These are phyloP conservation scores for Adelges cooleyi DNA, from an alignment of 1,140 invertebrate genomes.

Conservation along the genomic window DNA sequence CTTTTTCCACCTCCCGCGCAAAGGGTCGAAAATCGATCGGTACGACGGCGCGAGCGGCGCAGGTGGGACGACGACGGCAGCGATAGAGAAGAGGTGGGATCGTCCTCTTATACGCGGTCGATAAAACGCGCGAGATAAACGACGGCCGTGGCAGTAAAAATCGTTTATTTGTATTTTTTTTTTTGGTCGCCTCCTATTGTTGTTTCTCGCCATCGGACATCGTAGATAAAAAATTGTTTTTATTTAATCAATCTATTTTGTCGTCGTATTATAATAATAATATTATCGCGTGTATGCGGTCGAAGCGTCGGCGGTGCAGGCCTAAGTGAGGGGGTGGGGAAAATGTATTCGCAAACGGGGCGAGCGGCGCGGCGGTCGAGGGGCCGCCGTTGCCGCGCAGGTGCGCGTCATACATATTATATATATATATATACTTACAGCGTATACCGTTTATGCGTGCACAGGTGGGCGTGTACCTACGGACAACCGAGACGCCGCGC, in stretches of 20 bases:
- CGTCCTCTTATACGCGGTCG: constrained; percentile 9
- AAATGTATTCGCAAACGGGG: no score
- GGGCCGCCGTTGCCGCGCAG: constrained; percentile 6
- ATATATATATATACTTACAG: not conserved
- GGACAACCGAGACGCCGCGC: not conserved
- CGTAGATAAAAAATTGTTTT: no score
- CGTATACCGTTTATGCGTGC: no score
- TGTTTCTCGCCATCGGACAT: no score
- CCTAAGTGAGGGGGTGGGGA: not conserved
- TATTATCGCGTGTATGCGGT: not conserved
- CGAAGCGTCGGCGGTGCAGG: not conserved
- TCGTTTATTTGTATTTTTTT: no score
- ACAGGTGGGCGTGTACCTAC: constrained; percentile 11
- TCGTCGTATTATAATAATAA: not conserved
- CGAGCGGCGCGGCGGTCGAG: not conserved
- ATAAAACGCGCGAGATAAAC: not conserved
- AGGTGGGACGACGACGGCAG: not conserved
- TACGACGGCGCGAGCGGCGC: not conserved
- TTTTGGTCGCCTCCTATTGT: no score
- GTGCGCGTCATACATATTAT: not conserved
- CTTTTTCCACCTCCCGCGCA: not conserved
- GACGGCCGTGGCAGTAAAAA: no score
- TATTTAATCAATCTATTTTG: no score
- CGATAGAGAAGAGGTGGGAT: no score
- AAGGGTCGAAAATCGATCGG: not conserved